Evolutionary conservation across 2,113 vertebrate species (phyloP).

Genomic region (Acanthochromis polyacanthus): DNA sequence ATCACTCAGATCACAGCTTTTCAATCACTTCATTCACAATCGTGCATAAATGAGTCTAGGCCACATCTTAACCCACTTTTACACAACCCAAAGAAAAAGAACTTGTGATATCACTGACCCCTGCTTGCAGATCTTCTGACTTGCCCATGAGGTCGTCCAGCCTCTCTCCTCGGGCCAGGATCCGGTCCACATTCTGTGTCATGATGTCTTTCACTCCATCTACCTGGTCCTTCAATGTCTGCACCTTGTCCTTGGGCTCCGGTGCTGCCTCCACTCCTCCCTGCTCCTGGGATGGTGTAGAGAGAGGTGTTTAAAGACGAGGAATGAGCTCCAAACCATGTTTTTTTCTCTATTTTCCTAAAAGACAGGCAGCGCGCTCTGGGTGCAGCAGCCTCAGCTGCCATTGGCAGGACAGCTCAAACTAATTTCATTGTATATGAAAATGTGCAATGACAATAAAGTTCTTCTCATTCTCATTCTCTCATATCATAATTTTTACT

Average conservation of each 20-base stretch:
- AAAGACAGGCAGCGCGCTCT: too few species aligned
- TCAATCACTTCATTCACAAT: too few species aligned
- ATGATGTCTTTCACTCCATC: constrained; percentile 93
- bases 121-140: constrained; percentile 92
- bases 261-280: constrained; percentile 40
- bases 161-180: constrained; percentile 93
- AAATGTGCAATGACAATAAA: too few species aligned
- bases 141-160: constrained; percentile 93
- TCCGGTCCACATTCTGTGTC: constrained; percentile 94
- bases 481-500: background rate
- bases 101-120: constrained; percentile 80
- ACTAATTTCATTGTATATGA: too few species aligned
- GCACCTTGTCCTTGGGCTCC: constrained; percentile 78
- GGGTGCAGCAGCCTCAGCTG: too few species aligned
- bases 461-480: too few species aligned
- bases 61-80: background rate
- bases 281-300: constrained; percentile 64
- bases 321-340: background rate
- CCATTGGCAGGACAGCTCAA: too few species aligned
- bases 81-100: background rate
- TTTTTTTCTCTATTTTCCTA: too few species aligned
- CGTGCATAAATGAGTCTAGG: too few species aligned
- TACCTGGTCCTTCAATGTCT: constrained; percentile 87
- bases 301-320: background rate
- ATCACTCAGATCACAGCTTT: too few species aligned